Conservation (phyloP, 1,140 invertebrate species). For the Drosophila guanche region DNA sequence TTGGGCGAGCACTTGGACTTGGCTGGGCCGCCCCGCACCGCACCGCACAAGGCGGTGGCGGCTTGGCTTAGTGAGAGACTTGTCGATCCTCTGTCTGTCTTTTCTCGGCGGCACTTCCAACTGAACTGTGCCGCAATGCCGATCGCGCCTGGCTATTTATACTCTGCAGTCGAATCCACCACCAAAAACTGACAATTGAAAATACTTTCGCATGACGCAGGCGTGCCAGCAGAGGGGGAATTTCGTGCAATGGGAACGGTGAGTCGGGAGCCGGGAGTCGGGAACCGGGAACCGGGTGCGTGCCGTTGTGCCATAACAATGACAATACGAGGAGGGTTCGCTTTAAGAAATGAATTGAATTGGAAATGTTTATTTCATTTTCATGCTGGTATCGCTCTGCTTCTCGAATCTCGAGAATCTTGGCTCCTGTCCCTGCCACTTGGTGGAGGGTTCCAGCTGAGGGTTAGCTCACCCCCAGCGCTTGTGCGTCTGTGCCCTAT, state of each 20-base stretch:
- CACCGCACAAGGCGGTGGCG: slow-evolving; percentile 54
- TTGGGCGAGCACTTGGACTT: too few relatives aligned
- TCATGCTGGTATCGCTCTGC: slow-evolving; percentile 49
- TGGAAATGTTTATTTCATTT: slow-evolving; percentile 69
- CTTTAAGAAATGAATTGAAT: slow-evolving; percentile 63
- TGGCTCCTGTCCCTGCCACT: slow-evolving; percentile 7
- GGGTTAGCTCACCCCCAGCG: slow-evolving; percentile 50
- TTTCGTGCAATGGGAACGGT: slow-evolving; percentile 10
- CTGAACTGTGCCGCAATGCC: slow-evolving; percentile 51
- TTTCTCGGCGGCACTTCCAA: slow-evolving; percentile 38
- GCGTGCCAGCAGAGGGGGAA: slow-evolving; percentile 53
- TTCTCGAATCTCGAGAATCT: slow-evolving; percentile 7
- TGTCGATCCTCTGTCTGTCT: slow-evolving; percentile 13
- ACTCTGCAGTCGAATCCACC: slow-evolving; percentile 53
- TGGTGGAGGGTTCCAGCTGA: slow-evolving; percentile 44
- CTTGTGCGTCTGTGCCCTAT: slow-evolving; percentile 27
- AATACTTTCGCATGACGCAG: slow-evolving; percentile 80
- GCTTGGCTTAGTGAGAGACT: slow-evolving; percentile 28
- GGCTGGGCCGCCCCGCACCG: slow-evolving; percentile 45
- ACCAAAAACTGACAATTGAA: slow-evolving; percentile 49
- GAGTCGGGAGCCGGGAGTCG: slow-evolving; percentile 18
- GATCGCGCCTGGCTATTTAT: slow-evolving; percentile 65
- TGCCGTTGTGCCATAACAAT: slow-evolving; percentile 66
- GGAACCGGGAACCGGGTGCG: slow-evolving; percentile 55
- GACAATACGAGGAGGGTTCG: slow-evolving; percentile 64